These are phyloP conservation scores for Barnardius zonarius DNA, from an alignment of 2,113 vertebrate genomes.

Conservation along the genomic window DNA sequence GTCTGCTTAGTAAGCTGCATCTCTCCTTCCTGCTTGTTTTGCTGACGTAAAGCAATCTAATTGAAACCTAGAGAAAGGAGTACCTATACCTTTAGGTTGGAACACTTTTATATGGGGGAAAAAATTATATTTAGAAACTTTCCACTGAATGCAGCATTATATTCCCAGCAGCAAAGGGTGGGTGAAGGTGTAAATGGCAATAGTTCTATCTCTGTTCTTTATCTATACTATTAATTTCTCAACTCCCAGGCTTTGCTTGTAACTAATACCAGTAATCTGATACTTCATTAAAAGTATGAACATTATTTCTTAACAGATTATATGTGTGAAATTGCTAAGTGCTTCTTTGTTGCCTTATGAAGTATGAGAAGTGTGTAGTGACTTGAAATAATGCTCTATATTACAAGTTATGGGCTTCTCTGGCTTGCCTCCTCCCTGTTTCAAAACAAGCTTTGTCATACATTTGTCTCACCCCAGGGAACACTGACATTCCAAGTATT, in stretches of 20 bases:
- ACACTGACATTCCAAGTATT: conserved; percentile 19
- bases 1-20: background rate
- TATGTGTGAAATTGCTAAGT: background rate
- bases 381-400: background rate
- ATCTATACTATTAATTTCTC: background rate
- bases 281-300: background rate
- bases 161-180: background rate
- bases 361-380: background rate
- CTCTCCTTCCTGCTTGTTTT: background rate
- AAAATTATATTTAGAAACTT: background rate
- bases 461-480: background rate
- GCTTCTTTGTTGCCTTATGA: background rate
- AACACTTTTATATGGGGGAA: background rate
- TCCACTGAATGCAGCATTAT: background rate
- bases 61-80: background rate
- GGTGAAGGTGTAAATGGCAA: background rate
- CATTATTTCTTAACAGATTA: background rate
- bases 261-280: background rate
- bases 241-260: background rate
- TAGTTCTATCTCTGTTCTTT: background rate
- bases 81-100: background rate
- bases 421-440: background rate
- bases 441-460: conserved; percentile 13
- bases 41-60: background rate
- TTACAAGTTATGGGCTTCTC: background rate